These are phyloP conservation scores for Trogon melanurus DNA, from an alignment of 2,113 vertebrate species.

Conservation along the genomic window DNA sequence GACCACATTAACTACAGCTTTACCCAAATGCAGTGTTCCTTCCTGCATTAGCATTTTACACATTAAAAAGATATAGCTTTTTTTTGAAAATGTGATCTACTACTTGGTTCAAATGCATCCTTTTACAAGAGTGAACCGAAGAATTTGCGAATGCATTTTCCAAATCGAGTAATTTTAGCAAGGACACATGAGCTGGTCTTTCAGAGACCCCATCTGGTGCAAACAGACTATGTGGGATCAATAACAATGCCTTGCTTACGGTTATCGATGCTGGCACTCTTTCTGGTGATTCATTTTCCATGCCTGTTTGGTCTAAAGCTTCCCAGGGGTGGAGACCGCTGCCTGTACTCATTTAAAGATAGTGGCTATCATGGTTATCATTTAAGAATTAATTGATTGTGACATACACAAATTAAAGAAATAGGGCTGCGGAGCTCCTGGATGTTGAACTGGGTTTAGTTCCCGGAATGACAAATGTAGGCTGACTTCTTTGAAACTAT, in stretches of 20 bases:
- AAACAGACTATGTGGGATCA: neutral
- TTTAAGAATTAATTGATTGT: constrained; percentile 39
- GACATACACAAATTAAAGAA: constrained; percentile 9
- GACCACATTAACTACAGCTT: neutral
- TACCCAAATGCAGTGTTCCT: neutral
- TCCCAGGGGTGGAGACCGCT: neutral
- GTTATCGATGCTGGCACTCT: neutral
- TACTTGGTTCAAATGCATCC: neutral
- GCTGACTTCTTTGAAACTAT: neutral
- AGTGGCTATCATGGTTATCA: neutral
- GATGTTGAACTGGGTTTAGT: neutral
- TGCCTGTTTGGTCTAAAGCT: constrained; percentile 12
- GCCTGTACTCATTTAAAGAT: neutral
- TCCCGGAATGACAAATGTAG: neutral
- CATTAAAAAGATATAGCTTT: neutral
- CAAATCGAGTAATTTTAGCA: neutral
- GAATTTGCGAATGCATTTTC: neutral
- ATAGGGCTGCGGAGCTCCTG: neutral
- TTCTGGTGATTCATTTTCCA: constrained; percentile 9
- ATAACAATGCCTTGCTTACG: neutral
- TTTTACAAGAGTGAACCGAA: neutral
- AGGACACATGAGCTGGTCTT: neutral
- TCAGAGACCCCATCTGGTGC: neutral
- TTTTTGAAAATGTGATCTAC: neutral
- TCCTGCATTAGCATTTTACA: neutral